Base-by-base conservation (phyloP, 2,113 vertebrate species). In the Platycercus adscitus region DNA sequence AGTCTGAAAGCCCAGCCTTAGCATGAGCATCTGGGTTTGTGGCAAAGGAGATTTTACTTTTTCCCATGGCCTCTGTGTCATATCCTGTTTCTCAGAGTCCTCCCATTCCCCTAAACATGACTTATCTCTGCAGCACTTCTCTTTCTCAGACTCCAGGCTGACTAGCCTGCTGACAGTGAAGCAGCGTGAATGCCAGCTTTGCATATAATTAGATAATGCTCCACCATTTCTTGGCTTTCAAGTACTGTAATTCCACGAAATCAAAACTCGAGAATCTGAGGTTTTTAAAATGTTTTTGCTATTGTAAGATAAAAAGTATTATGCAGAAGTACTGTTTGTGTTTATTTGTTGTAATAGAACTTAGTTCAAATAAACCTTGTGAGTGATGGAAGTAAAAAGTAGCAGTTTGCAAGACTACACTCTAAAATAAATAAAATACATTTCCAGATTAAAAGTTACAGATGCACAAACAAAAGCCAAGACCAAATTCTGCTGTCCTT, bases 41-140 rank as follows among this genome's bases (percentile, higher is more conserved):
- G 72, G 53, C 77, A 93, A 55, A 92, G n/a, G 43, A 91, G 69
- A 77, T 70, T 78, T 79, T 61, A 19, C 49, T 94, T 92, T 89
- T 96, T 95, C 95, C 86, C 95, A 95, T 93, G 95, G 95, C 92
- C 95, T 88, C 92, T 87, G 95, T 96, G 93, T 96, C 90, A 96
- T 89, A 95, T 96, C 90, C 95, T 94, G 93, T 77, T 92, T 92
- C 95, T 92, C 96, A 88, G 92, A 64, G 44, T 79, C 92, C 90
- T 95, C 86, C 77, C 88, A 87, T 91, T 95, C 83, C 77, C 43
- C 93, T 85, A 81, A 92, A 89, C 69, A 96, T 80, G 90, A 95
- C 91, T 96, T 96, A 93, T 93, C 83, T 94, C 95, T 83, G 60
- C 80, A 95, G 88, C 79, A 70, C 43, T 94, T 37, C 91, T 88